Evolutionary conservation across 2,888 invertebrate species (phyloP).

Genomic region (Bombylius discolor): DNA sequence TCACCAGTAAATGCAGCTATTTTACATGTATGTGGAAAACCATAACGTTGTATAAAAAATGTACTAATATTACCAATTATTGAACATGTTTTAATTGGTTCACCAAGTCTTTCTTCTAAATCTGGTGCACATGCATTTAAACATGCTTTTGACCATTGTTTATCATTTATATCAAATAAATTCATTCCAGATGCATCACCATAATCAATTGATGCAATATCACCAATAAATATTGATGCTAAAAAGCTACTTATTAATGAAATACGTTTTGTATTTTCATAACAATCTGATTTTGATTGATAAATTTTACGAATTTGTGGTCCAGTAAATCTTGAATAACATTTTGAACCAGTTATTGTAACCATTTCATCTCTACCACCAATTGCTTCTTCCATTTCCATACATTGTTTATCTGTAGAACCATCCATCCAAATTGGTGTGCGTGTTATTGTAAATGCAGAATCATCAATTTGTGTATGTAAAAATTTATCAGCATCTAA

Average conservation of each 20-base stretch:
- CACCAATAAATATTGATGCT: constrained; percentile 74
- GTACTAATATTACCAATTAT: constrained; percentile 58
- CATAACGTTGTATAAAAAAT: constrained; percentile 78
- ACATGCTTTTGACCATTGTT: constrained; percentile 62
- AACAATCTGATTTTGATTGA: constrained; percentile 54
- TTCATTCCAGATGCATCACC: constrained; percentile 97
- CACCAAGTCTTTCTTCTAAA: constrained; percentile 58
- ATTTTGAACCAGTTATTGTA: constrained; percentile 32
- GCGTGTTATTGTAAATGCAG: constrained; percentile 60
- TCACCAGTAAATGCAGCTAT: constrained; percentile 90
- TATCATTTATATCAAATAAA: constrained; percentile 65
- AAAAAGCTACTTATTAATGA: constrained; percentile 89
- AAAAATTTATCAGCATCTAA: constrained; percentile 64
- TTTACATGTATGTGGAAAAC: constrained; percentile 65
- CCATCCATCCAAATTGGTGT: constrained; percentile 98
- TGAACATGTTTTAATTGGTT: constrained; percentile 55
- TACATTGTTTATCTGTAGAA: constrained; percentile 31
- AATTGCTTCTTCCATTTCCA: constrained; percentile 61
- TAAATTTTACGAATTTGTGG: constrained; percentile 84
- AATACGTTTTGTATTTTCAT: constrained; percentile 68
- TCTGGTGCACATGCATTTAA: constrained; percentile 66
- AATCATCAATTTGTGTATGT: constrained; percentile 66
- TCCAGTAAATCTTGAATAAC: constrained; percentile 61
- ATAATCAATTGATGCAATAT: constrained; percentile 79
- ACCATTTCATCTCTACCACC: constrained; percentile 45